Percentiles rank a stretch among this genome's conserved stretches.
Conservation (phyloP, 2,113 vertebrate genomes). For the Chionomys nivalis region DNA sequence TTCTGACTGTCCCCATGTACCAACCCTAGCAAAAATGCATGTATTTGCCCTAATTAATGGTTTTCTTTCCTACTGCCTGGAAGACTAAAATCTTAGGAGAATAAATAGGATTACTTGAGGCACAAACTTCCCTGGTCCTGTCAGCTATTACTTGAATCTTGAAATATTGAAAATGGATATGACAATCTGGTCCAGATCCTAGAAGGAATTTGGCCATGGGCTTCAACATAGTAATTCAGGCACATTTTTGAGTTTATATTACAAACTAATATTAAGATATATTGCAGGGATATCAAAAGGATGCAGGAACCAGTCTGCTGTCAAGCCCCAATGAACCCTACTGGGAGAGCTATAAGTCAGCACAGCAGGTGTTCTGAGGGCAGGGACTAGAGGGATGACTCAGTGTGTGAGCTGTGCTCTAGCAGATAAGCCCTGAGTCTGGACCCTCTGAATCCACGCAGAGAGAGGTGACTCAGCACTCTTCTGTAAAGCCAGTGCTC, state of each 20-base stretch:
- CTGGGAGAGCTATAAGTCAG: background rate
- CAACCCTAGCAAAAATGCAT: background rate
- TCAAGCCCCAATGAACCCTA: background rate
- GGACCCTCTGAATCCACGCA: background rate
- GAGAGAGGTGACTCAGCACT: background rate
- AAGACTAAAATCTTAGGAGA: slow-evolving; percentile 18
- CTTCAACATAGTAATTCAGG: background rate
- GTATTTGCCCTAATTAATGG: background rate
- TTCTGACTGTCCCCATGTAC: background rate
- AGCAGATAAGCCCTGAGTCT: background rate
- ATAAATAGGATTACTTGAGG: background rate
- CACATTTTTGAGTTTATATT: background rate
- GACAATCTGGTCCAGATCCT: background rate
- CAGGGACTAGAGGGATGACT: background rate
- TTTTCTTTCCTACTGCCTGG: background rate
- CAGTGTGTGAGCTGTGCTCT: background rate
- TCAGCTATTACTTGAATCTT: background rate
- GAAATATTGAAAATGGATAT: slow-evolving; percentile 9
- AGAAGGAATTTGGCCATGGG: background rate
- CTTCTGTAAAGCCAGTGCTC: background rate
- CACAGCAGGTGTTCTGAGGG: background rate
- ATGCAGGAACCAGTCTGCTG: background rate
- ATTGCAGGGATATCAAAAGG: background rate
- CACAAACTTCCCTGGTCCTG: background rate
- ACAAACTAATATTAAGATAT: background rate